phyloP scores from a whole-genome alignment of 2,888 invertebrate species.

The Rhorus exstirpatorius region DNA sequence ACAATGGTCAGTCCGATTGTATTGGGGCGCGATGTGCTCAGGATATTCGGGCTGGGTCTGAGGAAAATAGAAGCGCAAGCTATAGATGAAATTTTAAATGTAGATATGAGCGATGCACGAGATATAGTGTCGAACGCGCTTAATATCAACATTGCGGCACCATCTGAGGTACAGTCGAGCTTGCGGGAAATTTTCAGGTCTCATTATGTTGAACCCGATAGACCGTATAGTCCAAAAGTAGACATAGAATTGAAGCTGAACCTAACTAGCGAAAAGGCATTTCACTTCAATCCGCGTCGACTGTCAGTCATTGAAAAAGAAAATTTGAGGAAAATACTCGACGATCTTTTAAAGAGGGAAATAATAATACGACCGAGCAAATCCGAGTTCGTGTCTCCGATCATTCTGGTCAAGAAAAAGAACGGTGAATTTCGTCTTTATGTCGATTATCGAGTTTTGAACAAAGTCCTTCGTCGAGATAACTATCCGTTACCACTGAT shows the following conservation, averaged over 20 bases:
- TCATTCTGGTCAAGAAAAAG: slow-evolving; percentile 55
- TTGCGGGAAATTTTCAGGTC: not conserved
- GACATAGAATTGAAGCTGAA: slow-evolving; percentile 57
- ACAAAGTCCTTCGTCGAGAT: slow-evolving; percentile 32
- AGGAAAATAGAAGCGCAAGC: slow-evolving; percentile 31
- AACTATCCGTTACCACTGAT: slow-evolving; percentile 53
- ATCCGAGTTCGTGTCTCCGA: slow-evolving; percentile 57
- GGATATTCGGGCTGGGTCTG: slow-evolving; percentile 46
- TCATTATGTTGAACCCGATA: slow-evolving; percentile 50
- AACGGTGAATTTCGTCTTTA: slow-evolving; percentile 48
- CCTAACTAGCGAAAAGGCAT: slow-evolving; percentile 37
- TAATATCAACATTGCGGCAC: not conserved
- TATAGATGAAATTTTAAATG: slow-evolving; percentile 46
- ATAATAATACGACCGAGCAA: not conserved
- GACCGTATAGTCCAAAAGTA: slow-evolving; percentile 50
- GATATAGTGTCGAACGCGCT: not conserved
- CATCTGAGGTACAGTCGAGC: not conserved
- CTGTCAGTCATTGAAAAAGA: slow-evolving; percentile 54
- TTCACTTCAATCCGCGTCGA: slow-evolving; percentile 60
- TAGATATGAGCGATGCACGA: not conserved
- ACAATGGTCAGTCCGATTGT: slow-evolving; percentile 56
- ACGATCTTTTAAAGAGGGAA: slow-evolving; percentile 41
- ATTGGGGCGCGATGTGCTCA: slow-evolving; percentile 53
- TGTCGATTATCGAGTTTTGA: slow-evolving; percentile 52
- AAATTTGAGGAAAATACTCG: slow-evolving; percentile 52